Percentiles rank a stretch among this genome's conserved stretches.
These are phyloP conservation scores for Temnothorax curvispinosus DNA, from an alignment of 1,140 invertebrate genomes.

Conservation along the genomic window DNA sequence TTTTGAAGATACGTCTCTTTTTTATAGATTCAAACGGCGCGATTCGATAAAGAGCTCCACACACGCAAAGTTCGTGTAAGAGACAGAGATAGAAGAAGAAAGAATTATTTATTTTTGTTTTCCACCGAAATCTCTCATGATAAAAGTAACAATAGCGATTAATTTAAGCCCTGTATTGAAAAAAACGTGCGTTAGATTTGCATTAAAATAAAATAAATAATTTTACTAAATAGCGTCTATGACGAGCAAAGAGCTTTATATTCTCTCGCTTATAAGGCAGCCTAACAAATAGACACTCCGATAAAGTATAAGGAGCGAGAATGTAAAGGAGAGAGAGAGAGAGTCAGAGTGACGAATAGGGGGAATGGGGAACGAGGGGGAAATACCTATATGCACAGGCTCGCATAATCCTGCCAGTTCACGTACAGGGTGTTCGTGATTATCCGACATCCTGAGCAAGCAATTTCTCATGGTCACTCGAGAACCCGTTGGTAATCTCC, in stretches of 20 bases:
- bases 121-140: not conserved
- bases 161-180: not conserved
- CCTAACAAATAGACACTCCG: constrained; percentile 26
- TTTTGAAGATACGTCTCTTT: not conserved
- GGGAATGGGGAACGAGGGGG: not conserved
- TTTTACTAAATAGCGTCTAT: not conserved
- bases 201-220: not conserved
- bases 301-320: constrained; percentile 31
- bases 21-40: too few relatives aligned
- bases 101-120: not conserved
- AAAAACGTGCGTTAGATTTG: not conserved
- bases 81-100: not conserved
- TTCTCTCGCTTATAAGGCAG: not conserved
- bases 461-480: constrained; percentile 77
- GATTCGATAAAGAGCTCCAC: not conserved
- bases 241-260: not conserved
- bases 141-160: not conserved
- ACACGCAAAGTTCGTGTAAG: not conserved
- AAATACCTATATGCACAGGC: constrained; percentile 68
- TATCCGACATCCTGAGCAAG: constrained; percentile 75
- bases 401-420: constrained; percentile 73
- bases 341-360: constrained; percentile 7
- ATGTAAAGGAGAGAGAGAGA: constrained; percentile 16
- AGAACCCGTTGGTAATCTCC: constrained; percentile 71
- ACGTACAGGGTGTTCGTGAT: constrained; percentile 75